phyloP scores from a whole-genome alignment of 1,140 invertebrate species.

The Pseudomyrmex pallidus region DNA sequence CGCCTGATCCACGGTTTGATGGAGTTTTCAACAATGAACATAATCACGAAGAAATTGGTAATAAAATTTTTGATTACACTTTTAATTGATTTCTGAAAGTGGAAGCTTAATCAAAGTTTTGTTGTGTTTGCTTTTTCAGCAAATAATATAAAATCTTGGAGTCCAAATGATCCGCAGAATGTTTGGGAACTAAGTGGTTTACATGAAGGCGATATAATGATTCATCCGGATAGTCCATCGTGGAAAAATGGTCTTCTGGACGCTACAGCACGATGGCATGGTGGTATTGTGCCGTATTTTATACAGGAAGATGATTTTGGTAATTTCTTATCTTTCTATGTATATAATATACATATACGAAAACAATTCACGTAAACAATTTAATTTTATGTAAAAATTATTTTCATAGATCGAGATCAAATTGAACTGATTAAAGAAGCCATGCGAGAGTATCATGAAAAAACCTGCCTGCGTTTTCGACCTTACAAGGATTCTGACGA shows the following conservation, averaged over 20 bases:
- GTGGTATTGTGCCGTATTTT: conserved; percentile 88
- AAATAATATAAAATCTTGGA: conserved; percentile 76
- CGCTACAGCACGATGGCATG: conserved; percentile 87
- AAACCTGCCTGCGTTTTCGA: conserved; percentile 88
- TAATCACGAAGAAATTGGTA: conserved; percentile 70
- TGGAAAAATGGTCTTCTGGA: conserved; percentile 87
- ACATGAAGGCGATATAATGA: conserved; percentile 87
- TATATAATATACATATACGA: too few species aligned
- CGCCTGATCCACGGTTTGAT: conserved; percentile 66
- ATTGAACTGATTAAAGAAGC: conserved; percentile 82
- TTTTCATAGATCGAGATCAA: conserved; percentile 82
- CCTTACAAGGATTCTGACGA: conserved; percentile 86
- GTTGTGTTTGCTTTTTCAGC: conserved; percentile 59
- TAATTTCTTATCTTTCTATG: conserved; percentile 72
- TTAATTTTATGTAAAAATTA: conserved; percentile 16
- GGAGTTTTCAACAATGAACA: conserved; percentile 63
- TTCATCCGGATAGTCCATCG: conserved; percentile 75
- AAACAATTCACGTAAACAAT: neutral
- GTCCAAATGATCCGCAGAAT: conserved; percentile 74
- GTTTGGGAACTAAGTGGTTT: conserved; percentile 87
- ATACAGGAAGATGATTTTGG: conserved; percentile 89
- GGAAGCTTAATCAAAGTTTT: neutral
- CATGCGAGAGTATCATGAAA: conserved; percentile 86
- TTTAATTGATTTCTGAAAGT: neutral
- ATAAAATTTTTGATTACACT: neutral